These are phyloP conservation scores for Meloidogyne exigua DNA, from an alignment of 1,140 invertebrate species.

Conservation along the genomic window DNA sequence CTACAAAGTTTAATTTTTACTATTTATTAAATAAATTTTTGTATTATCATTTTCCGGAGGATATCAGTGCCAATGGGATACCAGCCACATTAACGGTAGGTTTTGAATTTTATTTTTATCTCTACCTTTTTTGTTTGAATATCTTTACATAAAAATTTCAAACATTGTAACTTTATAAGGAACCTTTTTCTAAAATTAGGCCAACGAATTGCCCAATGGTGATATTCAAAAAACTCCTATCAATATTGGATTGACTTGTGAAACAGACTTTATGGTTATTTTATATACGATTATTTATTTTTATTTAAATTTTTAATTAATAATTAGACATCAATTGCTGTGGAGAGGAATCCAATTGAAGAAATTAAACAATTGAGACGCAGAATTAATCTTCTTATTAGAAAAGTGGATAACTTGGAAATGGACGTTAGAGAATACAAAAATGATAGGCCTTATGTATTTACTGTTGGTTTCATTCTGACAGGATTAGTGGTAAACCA, in stretches of 20 bases:
- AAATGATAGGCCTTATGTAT: neutral
- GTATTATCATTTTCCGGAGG: constrained; percentile 1
- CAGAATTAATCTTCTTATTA: constrained; percentile 1
- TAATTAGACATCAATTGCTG: constrained; percentile 21
- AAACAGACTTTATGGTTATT: neutral
- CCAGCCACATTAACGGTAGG: constrained; percentile 11
- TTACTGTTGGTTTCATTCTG: neutral
- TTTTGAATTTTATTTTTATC: neutral
- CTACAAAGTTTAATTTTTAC: neutral
- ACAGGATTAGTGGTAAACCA: neutral
- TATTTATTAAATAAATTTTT: too few species aligned
- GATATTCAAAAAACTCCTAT: neutral
- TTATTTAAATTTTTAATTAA: neutral
- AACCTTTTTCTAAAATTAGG: neutral
- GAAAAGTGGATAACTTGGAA: constrained; percentile 7
- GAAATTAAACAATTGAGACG: constrained; percentile 20
- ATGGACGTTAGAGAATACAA: neutral
- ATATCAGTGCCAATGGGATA: constrained; percentile 12
- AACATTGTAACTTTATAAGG: too few species aligned
- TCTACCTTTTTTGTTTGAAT: neutral
- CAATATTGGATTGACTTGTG: neutral
- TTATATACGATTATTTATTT: constrained; percentile 7
- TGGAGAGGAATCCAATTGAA: constrained; percentile 15
- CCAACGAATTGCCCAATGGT: neutral
- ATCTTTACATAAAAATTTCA: neutral